Evolutionary conservation across 2,113 vertebrate genomes (phyloP).

Genomic region (Marmota flaviventris): DNA sequence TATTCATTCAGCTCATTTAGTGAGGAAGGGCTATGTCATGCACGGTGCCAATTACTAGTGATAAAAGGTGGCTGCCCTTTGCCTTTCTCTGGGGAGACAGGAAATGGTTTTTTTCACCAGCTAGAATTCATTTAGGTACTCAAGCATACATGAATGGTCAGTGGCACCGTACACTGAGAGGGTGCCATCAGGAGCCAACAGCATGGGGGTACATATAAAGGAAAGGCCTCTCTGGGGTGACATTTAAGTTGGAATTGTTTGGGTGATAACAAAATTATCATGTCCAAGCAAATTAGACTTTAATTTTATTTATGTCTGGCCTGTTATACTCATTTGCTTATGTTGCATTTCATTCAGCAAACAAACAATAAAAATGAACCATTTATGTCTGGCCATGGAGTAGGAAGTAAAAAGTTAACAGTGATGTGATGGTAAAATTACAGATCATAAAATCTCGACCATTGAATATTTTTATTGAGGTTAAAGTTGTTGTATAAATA

Average conservation of each 20-base stretch:
- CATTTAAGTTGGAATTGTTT: not conserved
- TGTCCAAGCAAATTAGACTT: not conserved
- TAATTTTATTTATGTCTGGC: not conserved
- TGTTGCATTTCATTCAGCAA: not conserved
- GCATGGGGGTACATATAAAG: not conserved
- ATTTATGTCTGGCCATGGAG: not conserved
- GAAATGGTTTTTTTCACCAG: not conserved
- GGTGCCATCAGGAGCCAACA: not conserved
- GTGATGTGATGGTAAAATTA: not conserved
- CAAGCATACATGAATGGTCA: not conserved
- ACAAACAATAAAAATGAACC: not conserved
- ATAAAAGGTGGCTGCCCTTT: not conserved
- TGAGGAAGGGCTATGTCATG: not conserved
- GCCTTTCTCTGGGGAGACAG: not conserved
- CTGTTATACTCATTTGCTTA: not conserved
- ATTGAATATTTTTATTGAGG: not conserved
- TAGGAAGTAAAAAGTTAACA: not conserved
- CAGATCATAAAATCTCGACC: constrained; percentile 14
- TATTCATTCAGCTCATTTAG: not conserved
- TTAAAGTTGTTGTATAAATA: not conserved
- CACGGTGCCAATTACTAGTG: not conserved
- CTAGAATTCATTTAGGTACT: too few relatives aligned
- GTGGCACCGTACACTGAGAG: fast-evolving
- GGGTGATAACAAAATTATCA: not conserved
- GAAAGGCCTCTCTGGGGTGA: not conserved